Base-by-base conservation (phyloP, 1,140 invertebrate genomes). In the Sinella curviseta region DNA sequence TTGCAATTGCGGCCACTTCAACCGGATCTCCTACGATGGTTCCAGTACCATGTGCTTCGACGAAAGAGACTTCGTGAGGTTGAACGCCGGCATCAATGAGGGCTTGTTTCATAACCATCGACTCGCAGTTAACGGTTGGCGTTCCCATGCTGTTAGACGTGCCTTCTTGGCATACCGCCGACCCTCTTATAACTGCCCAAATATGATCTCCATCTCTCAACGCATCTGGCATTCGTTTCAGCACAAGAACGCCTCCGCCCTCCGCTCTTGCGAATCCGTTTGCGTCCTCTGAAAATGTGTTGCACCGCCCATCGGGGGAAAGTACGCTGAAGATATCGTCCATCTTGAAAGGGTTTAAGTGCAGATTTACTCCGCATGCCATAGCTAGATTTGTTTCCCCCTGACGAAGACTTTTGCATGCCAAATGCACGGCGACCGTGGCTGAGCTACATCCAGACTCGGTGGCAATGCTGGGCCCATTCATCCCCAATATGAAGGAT, bases 321-420 rank as follows among this genome's bases (percentile, higher is more conserved):
- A 74, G 3, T 14, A 26, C 57, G 8, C 4, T 65, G 24, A n/a
- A n/a, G 3, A 65, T 17, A 4, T n/a, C 57, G 57, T 65, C 57
- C 57, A 3, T 65, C 4, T 65, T n/a, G 24, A 65, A 65, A 16
- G 57, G 57, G 4, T 76, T 39, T 4, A 81, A 48, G 2, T 77
- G 35, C 24, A 81, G 35, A 60, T 81, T 81, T 12, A 81, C 80
- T 16, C 80, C 80, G 20, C 77, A 60, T 14, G 74, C 67, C 12
- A 81, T 24, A 0, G 77, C 77, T 17, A 81, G 30, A 33, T 36
- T 73, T 20, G 55, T 76, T 30, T 81, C 80, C 17, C 39, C 60
- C 17, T 54, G 48, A 16, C 65, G 70, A 20, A 81, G 33, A 30
- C 74, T 77, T 33, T 79, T 67, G 26, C 80, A 81, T 14, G 80